phyloP scores from a whole-genome alignment of 2,113 vertebrate species.

The Otus sunia region DNA sequence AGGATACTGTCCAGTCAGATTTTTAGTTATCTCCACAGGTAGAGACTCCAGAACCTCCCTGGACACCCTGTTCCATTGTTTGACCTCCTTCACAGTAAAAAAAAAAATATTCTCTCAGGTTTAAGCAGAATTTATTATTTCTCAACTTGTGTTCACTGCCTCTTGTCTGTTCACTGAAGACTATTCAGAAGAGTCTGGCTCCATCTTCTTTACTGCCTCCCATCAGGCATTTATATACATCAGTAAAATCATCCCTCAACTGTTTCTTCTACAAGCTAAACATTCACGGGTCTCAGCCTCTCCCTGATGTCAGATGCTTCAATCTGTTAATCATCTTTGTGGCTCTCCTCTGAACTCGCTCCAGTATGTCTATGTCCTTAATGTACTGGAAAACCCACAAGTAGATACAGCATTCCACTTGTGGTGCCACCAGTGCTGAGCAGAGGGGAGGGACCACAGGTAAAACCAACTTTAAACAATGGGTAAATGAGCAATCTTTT shows the following conservation, averaged over 20 bases:
- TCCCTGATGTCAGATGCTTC: neutral
- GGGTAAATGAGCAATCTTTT: neutral
- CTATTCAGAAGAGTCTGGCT: neutral
- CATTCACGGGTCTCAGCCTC: neutral
- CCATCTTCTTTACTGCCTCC: neutral
- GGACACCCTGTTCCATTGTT: neutral
- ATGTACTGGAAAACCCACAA: neutral
- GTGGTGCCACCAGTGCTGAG: neutral
- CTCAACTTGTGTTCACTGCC: neutral
- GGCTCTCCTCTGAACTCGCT: neutral
- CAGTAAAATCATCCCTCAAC: neutral
- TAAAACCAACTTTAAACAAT: neutral
- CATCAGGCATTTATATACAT: neutral
- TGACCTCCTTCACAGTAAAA: neutral
- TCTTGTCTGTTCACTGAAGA: neutral
- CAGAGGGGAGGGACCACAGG: neutral
- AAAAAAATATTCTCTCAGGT: neutral
- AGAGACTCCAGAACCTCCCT: neutral
- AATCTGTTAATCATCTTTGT: neutral
- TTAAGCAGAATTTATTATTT: neutral
- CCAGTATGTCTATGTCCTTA: neutral
- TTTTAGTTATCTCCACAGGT: neutral
- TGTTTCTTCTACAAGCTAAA: neutral
- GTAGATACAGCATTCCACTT: neutral
- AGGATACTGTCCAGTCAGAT: neutral